Conservation (phyloP, 1,140 invertebrate species). For the Copidosoma floridanum region DNA sequence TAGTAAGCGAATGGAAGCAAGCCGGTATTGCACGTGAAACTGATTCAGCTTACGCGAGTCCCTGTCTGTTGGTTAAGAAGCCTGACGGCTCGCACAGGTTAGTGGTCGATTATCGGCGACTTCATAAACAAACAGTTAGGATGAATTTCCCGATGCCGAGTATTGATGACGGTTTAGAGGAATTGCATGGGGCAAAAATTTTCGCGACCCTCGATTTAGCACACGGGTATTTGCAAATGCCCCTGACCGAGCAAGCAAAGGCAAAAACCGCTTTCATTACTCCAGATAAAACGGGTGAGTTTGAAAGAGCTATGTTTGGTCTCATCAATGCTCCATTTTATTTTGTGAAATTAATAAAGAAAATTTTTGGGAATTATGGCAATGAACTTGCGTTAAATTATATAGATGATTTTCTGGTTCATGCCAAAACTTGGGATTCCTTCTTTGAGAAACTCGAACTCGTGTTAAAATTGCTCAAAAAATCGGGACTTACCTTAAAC, state of each 20-base stretch:
- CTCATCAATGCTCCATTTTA: constrained; percentile 26
- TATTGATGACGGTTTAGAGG: constrained; percentile 32
- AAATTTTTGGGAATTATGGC: too few relatives aligned
- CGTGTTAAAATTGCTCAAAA: too few relatives aligned
- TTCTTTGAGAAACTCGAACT: too few relatives aligned
- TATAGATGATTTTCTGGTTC: too few relatives aligned
- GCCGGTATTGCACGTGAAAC: constrained; percentile 44
- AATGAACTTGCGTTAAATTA: too few relatives aligned
- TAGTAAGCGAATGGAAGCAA: constrained; percentile 42
- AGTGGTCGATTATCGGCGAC: constrained; percentile 52
- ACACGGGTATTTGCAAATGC: constrained; percentile 47
- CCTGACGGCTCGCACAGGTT: constrained; percentile 44
- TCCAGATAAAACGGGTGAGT: constrained; percentile 25
- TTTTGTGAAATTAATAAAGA: constrained; percentile 1
- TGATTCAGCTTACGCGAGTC: constrained; percentile 48
- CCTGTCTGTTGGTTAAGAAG: constrained; percentile 52
- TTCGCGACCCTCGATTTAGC: constrained; percentile 39
- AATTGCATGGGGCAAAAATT: constrained; percentile 30
- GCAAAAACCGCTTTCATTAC: constrained; percentile 30
- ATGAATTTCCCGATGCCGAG: constrained; percentile 45
- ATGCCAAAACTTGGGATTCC: too few relatives aligned
- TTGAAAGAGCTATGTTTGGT: constrained; percentile 17
- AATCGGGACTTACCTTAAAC: constrained; percentile 17
- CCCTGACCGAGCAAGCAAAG: constrained; percentile 14
- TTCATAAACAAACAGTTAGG: constrained; percentile 49